Evolutionary conservation across 2,113 vertebrate genomes (phyloP), one percentile per base, ranked within the genome.

Genomic region (Peromyscus californicus): DNA sequence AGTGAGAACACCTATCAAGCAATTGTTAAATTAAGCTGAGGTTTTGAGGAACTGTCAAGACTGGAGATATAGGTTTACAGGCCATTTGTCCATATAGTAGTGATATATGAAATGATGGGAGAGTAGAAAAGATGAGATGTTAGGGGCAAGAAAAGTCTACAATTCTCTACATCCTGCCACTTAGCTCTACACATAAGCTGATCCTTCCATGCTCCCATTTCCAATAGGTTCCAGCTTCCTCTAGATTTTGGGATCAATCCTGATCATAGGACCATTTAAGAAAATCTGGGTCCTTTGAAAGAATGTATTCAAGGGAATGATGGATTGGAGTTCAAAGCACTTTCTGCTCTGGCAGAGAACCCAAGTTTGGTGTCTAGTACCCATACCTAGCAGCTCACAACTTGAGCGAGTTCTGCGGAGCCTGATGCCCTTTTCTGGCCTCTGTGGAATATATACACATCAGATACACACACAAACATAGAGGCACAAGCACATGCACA

Each of bases 191-290:
- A 86, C 5, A 61, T 45, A 89, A 93, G 5, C 0, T 29, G 59
- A 4, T 80, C 76, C 3, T 8, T 59, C 54, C 11, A 84, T 70
- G 16, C 13, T 59, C 36, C 6, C 3, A 89, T 91, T 91, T 95
- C 65, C 65, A 84, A 36, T 29, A 80, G 22, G 9, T 63, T 83
- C 61, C 45, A 1, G 6, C n/a, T 8, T 92, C 79, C 48, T 92
- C 26, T 69, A 80, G 90, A 26, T 11, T 91, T 70, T 70, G 5
- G 26, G 42, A 33, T 7, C 31, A 59, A 13, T 86, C 85, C 90
- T 92, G n/a, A 42, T 48, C 39, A 45, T 26, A 36, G 31, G 26
- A 45, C 72, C 93, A 74, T 92, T 86, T 93, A 93, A 79, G 59
- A 15, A 83, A 45, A 15, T 93, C 54, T 89, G 54, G 54, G 76